Evolutionary conservation across 2,888 invertebrate species (phyloP), one percentile per base, ranked within the genome.

Genomic region (Sarcophaga subvicina): DNA sequence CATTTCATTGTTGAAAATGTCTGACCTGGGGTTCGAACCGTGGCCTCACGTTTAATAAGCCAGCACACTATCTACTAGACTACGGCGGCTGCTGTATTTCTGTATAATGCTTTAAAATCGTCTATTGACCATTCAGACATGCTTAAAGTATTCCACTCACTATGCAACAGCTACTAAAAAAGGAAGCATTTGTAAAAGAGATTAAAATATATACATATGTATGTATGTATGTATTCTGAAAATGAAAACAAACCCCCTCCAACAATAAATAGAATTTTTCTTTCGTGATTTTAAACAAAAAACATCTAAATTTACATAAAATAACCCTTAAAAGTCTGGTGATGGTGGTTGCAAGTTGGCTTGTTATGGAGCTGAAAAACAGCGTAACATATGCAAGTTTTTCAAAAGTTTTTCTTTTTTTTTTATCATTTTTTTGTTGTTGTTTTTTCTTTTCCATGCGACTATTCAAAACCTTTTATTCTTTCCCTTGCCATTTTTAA

Each of bases 371-470:
- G 37, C 64, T 54, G 6, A 77, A 20, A 63, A 78, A 14, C 54
- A 79, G 54, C 37, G 81, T 73, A 81, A 81, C 78, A 85, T 78
- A 78, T 81, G 81, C 85, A 85, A 45, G 20, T 72, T 72, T 27
- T 67, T 37, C 37, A 37, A 81, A 81, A 70, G 69, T 81, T 69
- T 69, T 63, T 37, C 63, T 27, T 49, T 64, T 54, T 37, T 72
- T 54, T 54, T 71, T 80, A 54, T 25, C 73, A 27, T 12, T 72
- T 66, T 66, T 59, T 49, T 63, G 20, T 60, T n/a, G 25, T 22
- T n/a, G 20, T 17, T 37, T 60, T 75, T 47, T 10, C 22, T 22
- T 20, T 37, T 37, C 37, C 37, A 37, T 37, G 37, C 37, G 37
- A 37, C 37, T 37, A 37, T 37, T 37, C 37, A 37, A 10, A 37